These are phyloP conservation scores for Bucco capensis DNA, from an alignment of 2,113 vertebrate genomes.

Conservation along the genomic window DNA sequence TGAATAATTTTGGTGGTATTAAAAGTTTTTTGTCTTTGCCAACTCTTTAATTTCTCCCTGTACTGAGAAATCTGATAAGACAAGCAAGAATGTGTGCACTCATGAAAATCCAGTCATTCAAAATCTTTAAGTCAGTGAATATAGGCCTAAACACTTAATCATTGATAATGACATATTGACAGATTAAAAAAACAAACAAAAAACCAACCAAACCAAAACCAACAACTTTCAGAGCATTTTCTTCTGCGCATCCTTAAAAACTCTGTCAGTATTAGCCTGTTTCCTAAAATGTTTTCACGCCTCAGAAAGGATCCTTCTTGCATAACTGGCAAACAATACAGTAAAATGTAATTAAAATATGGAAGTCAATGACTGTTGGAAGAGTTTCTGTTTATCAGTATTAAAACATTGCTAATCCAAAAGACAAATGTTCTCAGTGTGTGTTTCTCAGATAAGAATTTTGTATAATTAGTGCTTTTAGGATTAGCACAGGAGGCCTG, in stretches of 20 bases:
- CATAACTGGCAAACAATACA: constrained; percentile 48
- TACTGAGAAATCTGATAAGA: neutral
- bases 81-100: accelerated
- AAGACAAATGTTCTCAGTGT: constrained; percentile 59
- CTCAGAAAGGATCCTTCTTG: constrained; percentile 46
- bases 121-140: neutral
- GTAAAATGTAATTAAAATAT: constrained; percentile 69
- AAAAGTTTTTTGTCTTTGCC: neutral
- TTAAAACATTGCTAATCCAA: constrained; percentile 64
- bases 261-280: neutral
- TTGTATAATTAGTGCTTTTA: constrained; percentile 61
- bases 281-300: constrained; percentile 45
- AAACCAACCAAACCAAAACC: no score
- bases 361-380: constrained; percentile 64
- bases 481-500: constrained; percentile 46
- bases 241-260: neutral
- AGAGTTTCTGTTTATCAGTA: constrained; percentile 69
- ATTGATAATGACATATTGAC: neutral
- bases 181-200: neutral
- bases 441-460: constrained; percentile 71
- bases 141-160: neutral
- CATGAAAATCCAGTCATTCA: neutral
- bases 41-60: neutral
- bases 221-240: neutral
- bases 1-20: accelerated